Conservation (phyloP, 2,888 invertebrate species). For the Mimumesa dahlbomi region DNA sequence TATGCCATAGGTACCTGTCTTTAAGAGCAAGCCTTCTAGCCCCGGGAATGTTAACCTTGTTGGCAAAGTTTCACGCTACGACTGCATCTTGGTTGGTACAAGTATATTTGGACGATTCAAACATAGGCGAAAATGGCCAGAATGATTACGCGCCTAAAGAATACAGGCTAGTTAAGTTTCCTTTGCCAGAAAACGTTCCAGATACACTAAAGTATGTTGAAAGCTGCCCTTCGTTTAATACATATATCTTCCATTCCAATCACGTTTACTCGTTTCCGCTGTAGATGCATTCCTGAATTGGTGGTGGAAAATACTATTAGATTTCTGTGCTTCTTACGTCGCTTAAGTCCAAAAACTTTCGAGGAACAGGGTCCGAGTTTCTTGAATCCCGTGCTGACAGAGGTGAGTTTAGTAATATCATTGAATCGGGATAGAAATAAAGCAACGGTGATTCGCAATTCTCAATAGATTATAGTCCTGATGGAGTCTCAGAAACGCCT, state of each 20-base stretch:
- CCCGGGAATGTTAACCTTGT: conserved; percentile 86
- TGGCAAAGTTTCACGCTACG: conserved; percentile 89
- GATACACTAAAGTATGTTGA: conserved; percentile 84
- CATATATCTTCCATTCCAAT: background rate
- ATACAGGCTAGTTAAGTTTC: conserved; percentile 83
- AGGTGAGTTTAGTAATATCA: conserved; percentile 75
- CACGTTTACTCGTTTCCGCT: no score
- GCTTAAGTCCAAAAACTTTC: conserved; percentile 84
- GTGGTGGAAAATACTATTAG: conserved; percentile 93
- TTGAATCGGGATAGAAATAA: background rate
- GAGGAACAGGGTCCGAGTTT: conserved; percentile 86
- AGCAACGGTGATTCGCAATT: background rate
- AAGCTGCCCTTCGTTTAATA: background rate
- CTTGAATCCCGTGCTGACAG: conserved; percentile 86
- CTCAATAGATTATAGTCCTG: conserved; percentile 86
- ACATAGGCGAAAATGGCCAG: conserved; percentile 55
- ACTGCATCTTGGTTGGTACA: conserved; percentile 93
- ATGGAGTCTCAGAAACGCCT: conserved; percentile 93
- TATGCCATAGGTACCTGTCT: conserved; percentile 84
- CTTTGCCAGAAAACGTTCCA: conserved; percentile 85
- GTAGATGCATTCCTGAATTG: conserved; percentile 93
- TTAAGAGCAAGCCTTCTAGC: conserved; percentile 89
- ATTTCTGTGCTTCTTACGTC: conserved; percentile 88
- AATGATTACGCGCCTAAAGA: conserved; percentile 84
- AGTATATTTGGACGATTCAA: conserved; percentile 83